Base-by-base conservation (phyloP, 2,113 vertebrate species). In the Machaerirhynchus nigripectus region DNA sequence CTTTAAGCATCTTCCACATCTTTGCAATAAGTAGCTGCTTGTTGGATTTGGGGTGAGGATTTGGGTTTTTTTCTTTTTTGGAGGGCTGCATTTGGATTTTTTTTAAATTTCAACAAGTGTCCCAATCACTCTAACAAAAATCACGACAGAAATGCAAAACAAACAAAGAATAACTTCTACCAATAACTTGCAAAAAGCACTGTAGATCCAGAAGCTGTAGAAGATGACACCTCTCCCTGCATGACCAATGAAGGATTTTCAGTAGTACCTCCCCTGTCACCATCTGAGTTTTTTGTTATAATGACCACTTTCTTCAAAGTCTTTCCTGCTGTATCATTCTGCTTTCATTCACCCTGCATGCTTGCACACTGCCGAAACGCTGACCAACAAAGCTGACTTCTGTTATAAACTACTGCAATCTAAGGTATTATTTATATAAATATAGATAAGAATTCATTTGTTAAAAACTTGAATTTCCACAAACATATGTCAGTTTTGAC, bases 341-440 rank as follows among this genome's bases (percentile, higher is more conserved):
- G 15, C 27, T 78, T 78, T 67, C 9, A 39, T 16, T 82, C 23
- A 0, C 60, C 70, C 46, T 63, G 4, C 18, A 7, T 68, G 5
- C 2, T 87, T 27, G 2, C 7, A 23, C 35, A 49, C 31, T 49
- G 31, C 8, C 7, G 30, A 88, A 61, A 33, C 0, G 0, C 15
- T 88, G n/a, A 67, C 16, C 9, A 2, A 37, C 22, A 71, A 60
- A 56, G 23, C 1, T 65, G 9, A n/a, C 12, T 84, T 7, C 15
- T 18, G 6, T 23, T 37, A 44, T 9, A 71, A 90, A 28, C 18
- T 28, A 39, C 13, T 46, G 6, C 20, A 63, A 63, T 13, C 7
- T 82, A 33, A 61, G 16, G 8, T 26, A 53, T 21, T 61, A 47
- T 57, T 80, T 81, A 14, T 67, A 19, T 31, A 57, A 60, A 73